Percentiles rank a stretch among this genome's conserved stretches.
Conservation (phyloP, 2,113 vertebrate species). For the Eubucco bourcierii region DNA sequence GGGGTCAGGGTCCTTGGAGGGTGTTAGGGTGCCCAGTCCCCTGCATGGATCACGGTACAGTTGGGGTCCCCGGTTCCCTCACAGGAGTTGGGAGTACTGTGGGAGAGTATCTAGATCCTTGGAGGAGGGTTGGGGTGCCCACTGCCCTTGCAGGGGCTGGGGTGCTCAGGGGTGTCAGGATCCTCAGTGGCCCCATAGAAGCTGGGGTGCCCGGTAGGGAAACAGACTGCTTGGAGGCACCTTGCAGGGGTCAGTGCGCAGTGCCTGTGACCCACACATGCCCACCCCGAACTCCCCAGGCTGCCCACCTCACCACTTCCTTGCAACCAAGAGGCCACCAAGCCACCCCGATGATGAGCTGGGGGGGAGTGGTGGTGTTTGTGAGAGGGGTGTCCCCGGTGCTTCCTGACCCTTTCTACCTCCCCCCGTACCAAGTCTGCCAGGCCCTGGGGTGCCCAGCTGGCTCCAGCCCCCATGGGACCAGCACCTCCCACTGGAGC, state of each 20-base stretch:
- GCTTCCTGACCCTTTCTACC: too few species aligned
- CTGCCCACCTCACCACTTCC: neutral
- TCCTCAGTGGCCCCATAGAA: too few species aligned
- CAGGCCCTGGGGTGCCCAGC: constrained; percentile 58
- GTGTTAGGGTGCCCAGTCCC: neutral
- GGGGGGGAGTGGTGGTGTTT: too few species aligned
- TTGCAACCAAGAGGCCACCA: neutral
- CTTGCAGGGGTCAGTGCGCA: neutral
- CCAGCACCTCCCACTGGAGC: constrained; percentile 80
- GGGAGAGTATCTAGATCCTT: neutral
- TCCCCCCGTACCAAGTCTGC: neutral
- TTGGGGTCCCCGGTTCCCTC: too few species aligned
- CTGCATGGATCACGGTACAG: too few species aligned
- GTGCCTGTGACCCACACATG: neutral
- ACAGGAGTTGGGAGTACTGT: neutral
- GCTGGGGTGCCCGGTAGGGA: neutral
- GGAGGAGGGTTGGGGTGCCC: neutral
- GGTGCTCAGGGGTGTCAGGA: too few species aligned
- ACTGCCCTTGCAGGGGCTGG: too few species aligned
- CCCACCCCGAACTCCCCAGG: neutral
- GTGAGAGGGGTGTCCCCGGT: neutral
- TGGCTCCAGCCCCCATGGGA: constrained; percentile 68
- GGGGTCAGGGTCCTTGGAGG: neutral
- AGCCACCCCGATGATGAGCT: neutral
- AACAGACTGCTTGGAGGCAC: neutral